Percentiles rank a stretch among this genome's conserved stretches.
Evolutionary conservation across 2,113 vertebrate species (phyloP).

Genomic region (Pteruthius melanotis): DNA sequence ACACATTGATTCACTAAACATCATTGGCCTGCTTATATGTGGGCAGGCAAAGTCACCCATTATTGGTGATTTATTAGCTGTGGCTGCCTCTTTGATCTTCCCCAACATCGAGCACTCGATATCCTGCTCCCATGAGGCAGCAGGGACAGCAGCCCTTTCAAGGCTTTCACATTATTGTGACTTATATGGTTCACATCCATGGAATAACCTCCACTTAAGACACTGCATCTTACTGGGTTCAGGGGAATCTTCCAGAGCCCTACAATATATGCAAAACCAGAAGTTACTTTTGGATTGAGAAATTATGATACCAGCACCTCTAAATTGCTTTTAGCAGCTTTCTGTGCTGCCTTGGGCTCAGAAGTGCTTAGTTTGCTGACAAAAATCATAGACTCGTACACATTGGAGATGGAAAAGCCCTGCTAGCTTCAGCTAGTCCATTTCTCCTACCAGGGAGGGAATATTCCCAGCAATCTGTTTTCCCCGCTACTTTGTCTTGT

Average conservation of each 20-base stretch:
- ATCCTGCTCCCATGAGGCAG: not conserved
- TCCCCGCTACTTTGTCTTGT: constrained; percentile 40
- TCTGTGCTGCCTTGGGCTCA: constrained; percentile 31
- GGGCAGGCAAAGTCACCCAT: not conserved
- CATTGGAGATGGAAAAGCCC: constrained; percentile 43
- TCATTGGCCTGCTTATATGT: not conserved
- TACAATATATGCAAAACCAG: constrained; percentile 39
- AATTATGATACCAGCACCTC: constrained; percentile 47
- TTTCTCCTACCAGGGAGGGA: constrained; percentile 34
- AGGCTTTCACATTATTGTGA: not conserved
- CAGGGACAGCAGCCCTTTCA: not conserved
- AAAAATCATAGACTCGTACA: constrained; percentile 36
- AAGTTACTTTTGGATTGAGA: constrained; percentile 54
- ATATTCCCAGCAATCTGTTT: constrained; percentile 52
- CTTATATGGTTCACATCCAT: not conserved
- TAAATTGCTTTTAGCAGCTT: constrained; percentile 50
- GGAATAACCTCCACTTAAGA: not conserved
- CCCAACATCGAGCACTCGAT: not conserved
- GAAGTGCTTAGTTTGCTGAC: constrained; percentile 57
- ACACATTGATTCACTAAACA: constrained; percentile 24
- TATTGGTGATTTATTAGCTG: constrained; percentile 33
- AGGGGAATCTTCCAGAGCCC: not conserved
- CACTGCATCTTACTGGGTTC: not conserved
- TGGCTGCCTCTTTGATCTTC: constrained; percentile 5
- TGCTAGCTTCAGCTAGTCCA: constrained; percentile 55